Evolutionary conservation across 2,113 vertebrate genomes (phyloP), one percentile per base, ranked within the genome.

Genomic region (Syngnathoides biaculeatus): DNA sequence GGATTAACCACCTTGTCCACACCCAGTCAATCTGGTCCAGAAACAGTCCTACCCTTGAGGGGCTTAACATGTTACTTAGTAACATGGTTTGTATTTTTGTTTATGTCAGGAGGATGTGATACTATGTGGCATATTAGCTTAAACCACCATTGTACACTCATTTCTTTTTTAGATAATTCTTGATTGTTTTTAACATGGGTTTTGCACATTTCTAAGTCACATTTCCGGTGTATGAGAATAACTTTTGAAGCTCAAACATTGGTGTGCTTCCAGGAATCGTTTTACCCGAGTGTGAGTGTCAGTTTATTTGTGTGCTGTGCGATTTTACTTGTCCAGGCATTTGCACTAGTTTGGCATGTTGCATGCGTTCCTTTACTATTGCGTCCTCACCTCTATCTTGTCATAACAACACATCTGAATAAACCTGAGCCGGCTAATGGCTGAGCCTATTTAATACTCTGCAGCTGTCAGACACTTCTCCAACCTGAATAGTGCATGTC

Each of bases 391-490:
- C 75, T 65, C 68, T 64, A 65, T 86, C 79, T 80, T 84, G 82
- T 82, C 80, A 81, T 88, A 86, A 88, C 79, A 58, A 67, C 79
- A 47, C 79, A 75, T 86, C 75, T 79, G 74, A 81, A 86, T 69
- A 40, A 83, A 80, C 70, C 52, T 53, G 77, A 83, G 74, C 62
- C 53, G 63, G 48, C 67, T 68, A 24, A 65, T 69, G 57, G 55
- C 75, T 76, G 69, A 79, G 65, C 83, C 77, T 81, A 77, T 76
- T 80, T 89, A 86, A 90, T 81, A 65, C 83, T 82, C 74, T 76
- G 75, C 90, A 89, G 85, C 90, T 90, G 88, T 92, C 81, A 19
- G 72, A 60, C 65, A 52, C 68, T 17, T 43, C 71, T 61, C 69
- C 66, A 69, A 69, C 68, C 75, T 71, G 74, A 69, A 78, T 74